Base-by-base conservation (phyloP, 2,888 invertebrate genomes). In the Drosophila pullipes region DNA sequence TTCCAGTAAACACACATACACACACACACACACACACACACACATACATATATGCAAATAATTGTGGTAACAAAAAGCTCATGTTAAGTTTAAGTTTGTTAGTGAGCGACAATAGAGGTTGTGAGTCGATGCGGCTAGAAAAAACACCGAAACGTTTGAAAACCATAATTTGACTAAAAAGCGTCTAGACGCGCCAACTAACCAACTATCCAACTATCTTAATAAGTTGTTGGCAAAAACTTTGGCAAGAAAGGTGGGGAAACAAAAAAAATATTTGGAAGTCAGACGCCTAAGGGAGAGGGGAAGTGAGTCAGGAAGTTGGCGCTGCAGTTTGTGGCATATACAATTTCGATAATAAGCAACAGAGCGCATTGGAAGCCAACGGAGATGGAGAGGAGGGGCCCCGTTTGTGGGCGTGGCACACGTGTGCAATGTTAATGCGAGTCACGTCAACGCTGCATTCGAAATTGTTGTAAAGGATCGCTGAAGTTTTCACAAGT, bases 301-400 rank as follows among this genome's bases (percentile, higher is more conserved):
- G 25, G 47, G 18, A 47, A 25, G n/a, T 30, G 35, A 63, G 57
- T 49, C 72, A 76, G 89, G 78, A 85, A 86, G 89, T 85, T 82
- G 72, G 49, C 70, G 78, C 78, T 74, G 78, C 75, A 69, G 76
- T 73, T 80, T 86, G 76, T 78, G 85, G 85, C 84, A 86, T 85
- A 87, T 89, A 88, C 88, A 89, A 87, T 89, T 87, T 87, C 83
- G 89, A 83, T 89, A 87, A 87, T 87, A 87, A 87, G 89, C 87
- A 88, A 87, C 89, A 87, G 76, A 72, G 69, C 76, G 73, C 75
- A 68, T 69, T 62, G 53, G 49, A 37, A 28, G 28, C 10, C 25
- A 37, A 13, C 4, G 18, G 25, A 57, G 39, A 13, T 39, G 9
- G 39, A 31, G 16, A 10, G 30, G n/a, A 4, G 11, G 4, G 4